Evolutionary conservation across 1,140 invertebrate genomes (phyloP).

Genomic region (Littorina saxatilis): DNA sequence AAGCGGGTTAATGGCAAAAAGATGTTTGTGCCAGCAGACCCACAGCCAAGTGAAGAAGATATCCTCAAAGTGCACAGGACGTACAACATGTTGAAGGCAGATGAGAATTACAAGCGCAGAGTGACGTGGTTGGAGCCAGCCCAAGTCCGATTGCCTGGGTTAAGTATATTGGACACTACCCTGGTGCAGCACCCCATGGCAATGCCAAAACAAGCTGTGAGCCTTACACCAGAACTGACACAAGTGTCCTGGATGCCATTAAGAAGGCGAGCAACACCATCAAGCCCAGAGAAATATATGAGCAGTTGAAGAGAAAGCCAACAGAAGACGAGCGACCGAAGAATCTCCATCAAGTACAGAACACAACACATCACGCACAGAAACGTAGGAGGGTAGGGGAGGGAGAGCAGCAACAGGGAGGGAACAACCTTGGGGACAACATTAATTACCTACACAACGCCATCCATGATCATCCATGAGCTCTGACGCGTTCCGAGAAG

Average conservation of each 20-base stretch:
- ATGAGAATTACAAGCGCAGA: constrained; percentile 24
- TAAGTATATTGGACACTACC: constrained; percentile 32
- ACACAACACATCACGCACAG: no score
- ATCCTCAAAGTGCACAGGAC: constrained; percentile 22
- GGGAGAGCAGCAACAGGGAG: background rate
- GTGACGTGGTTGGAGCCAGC: constrained; percentile 24
- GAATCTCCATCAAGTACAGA: no score
- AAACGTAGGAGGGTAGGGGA: no score
- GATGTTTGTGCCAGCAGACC: constrained; percentile 20
- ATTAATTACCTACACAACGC: constrained; percentile 8
- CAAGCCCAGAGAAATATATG: no score
- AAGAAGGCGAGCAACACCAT: background rate
- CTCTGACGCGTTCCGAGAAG: no score
- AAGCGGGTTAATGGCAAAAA: constrained; percentile 13
- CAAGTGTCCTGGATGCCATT: background rate
- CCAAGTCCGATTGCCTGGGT: background rate
- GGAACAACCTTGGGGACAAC: constrained; percentile 6
- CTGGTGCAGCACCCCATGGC: constrained; percentile 1
- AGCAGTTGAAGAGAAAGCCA: no score
- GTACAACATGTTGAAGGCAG: constrained; percentile 17
- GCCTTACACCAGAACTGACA: background rate
- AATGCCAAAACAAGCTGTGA: constrained; percentile 3
- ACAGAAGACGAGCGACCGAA: no score
- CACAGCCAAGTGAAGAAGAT: constrained; percentile 23
- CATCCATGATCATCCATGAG: constrained; percentile 5